A percentile compares a stretch with the other conserved stretches of the same genome.
Conservation (phyloP, 2,797 vertebrate species). For the Sphenodon punctatus region DNA sequence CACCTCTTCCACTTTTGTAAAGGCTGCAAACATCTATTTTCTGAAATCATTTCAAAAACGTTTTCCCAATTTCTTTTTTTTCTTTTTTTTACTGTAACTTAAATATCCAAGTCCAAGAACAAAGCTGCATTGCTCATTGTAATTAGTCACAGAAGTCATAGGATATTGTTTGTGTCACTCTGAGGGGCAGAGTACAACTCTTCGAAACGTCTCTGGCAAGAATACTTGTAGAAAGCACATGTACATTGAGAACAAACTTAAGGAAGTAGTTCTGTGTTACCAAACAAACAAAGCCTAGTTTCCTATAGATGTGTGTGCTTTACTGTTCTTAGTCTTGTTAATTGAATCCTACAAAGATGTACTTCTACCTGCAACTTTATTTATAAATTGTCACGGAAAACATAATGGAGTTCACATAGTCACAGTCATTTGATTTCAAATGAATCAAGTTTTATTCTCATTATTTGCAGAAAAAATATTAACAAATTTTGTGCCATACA, state of each 20-base stretch:
- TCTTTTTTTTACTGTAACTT: not conserved
- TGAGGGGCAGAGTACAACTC: not conserved
- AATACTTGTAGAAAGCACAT: not conserved
- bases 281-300: too few relatives aligned
- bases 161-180: not conserved
- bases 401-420: too few relatives aligned
- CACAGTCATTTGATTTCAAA: too few relatives aligned
- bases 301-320: too few relatives aligned
- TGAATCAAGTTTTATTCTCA: too few relatives aligned
- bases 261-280: too few relatives aligned
- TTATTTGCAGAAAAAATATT: too few relatives aligned
- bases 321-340: too few relatives aligned
- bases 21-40: not conserved
- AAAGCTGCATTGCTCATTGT: not conserved
- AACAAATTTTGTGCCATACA: too few relatives aligned
- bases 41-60: not conserved
- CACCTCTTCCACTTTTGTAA: not conserved
- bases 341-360: too few relatives aligned
- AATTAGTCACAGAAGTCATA: not conserved
- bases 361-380: too few relatives aligned
- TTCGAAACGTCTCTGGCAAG: not conserved
- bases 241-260: not conserved
- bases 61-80: not conserved
- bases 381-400: too few relatives aligned
- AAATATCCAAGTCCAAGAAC: not conserved